A percentile compares a stretch with the other conserved stretches of the same genome.
These are phyloP conservation scores for Drosophila subobscura DNA, from an alignment of 1,140 invertebrate genomes.

Conservation along the genomic window DNA sequence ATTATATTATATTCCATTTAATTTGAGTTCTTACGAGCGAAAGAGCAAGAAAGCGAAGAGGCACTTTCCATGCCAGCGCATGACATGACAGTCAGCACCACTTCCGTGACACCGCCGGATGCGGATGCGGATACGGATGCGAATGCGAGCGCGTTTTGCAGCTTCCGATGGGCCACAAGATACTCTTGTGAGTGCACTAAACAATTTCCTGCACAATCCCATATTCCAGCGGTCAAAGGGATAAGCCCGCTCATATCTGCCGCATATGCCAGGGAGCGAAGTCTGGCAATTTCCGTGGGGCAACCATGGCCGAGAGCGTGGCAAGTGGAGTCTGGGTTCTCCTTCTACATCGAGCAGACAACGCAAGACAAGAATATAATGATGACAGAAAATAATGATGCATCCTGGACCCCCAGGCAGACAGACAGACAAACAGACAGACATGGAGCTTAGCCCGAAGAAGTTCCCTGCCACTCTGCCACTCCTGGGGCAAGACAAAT, in stretches of 20 bases:
- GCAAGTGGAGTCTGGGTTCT: slow-evolving; percentile 11
- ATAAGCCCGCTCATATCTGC: slow-evolving; percentile 16
- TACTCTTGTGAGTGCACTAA: slow-evolving; percentile 49
- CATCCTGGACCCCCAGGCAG: slow-evolving; percentile 54
- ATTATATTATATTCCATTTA: neutral
- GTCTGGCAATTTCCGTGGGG: slow-evolving; percentile 69
- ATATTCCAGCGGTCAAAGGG: too few species aligned
- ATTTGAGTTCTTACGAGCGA: too few species aligned
- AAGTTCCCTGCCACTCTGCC: slow-evolving; percentile 3
- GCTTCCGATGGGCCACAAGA: slow-evolving; percentile 54
- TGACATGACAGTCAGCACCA: slow-evolving; percentile 42
- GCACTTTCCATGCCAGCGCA: slow-evolving; percentile 1
- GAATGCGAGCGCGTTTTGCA: slow-evolving; percentile 62
- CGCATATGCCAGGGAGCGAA: too few species aligned
- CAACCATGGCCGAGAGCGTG: slow-evolving; percentile 40
- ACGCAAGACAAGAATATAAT: slow-evolving; percentile 69
- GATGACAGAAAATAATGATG: slow-evolving; percentile 82
- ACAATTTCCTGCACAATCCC: slow-evolving; percentile 73
- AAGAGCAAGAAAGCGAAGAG: too few species aligned
- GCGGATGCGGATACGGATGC: slow-evolving; percentile 24
- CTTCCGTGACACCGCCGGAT: slow-evolving; percentile 72
- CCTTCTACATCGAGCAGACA: slow-evolving; percentile 41
- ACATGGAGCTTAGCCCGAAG: neutral
- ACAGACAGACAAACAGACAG: neutral
- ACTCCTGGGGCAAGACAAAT: slow-evolving; percentile 60